Conservation (phyloP, 2,888 invertebrate genomes). For the Drosophila longiperda region DNA sequence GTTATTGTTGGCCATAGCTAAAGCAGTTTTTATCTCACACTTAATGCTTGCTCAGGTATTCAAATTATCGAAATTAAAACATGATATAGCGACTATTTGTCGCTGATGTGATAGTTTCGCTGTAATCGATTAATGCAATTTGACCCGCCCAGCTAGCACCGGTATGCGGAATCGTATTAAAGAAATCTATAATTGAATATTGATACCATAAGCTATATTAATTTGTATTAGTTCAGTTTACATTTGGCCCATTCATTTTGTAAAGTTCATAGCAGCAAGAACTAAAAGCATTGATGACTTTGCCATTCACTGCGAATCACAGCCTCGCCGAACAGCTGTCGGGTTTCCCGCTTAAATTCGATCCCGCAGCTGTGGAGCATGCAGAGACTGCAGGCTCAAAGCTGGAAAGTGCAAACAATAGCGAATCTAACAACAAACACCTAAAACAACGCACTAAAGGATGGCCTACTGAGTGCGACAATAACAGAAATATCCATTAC, state of each 20-base stretch:
- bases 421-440: constrained; percentile 39
- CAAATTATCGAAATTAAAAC: background rate
- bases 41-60: background rate
- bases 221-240: background rate
- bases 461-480: constrained; percentile 33
- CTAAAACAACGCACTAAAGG: constrained; percentile 40
- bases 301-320: constrained; percentile 26
- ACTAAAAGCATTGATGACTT: background rate
- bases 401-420: constrained; percentile 38
- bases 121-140: background rate
- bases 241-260: background rate
- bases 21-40: background rate
- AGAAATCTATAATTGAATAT: background rate
- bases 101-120: background rate
- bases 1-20: constrained; percentile 36
- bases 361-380: constrained; percentile 58
- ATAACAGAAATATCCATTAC: constrained; percentile 3
- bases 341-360: constrained; percentile 59
- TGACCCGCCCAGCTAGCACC: background rate
- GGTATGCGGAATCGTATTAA: background rate
- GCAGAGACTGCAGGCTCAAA: constrained; percentile 26
- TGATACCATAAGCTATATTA: background rate
- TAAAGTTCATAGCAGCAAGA: background rate
- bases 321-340: constrained; percentile 43
- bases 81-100: background rate